These are phyloP conservation scores for Prietella phreatophila DNA, from an alignment of 2,113 vertebrate species.

Conservation along the genomic window DNA sequence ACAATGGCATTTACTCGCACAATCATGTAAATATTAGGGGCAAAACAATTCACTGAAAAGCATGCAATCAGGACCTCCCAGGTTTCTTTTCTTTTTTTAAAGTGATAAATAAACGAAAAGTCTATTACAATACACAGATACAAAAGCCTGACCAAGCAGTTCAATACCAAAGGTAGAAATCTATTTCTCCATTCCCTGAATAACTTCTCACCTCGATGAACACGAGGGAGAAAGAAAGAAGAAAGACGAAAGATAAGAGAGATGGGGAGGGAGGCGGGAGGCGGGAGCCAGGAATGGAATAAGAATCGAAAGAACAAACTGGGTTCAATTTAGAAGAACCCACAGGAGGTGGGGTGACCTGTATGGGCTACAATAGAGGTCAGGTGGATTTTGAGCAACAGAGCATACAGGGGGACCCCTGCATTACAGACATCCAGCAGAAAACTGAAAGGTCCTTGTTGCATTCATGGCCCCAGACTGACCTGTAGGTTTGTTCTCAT, in stretches of 20 bases:
- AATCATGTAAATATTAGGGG: slow-evolving; percentile 65
- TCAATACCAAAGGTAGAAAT: slow-evolving; percentile 69
- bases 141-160: slow-evolving; percentile 72
- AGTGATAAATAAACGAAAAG: slow-evolving; percentile 74
- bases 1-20: slow-evolving; percentile 62
- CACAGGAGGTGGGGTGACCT: slow-evolving; percentile 75
- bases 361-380: slow-evolving; percentile 75
- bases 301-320: slow-evolving; percentile 76
- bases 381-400: slow-evolving; percentile 73
- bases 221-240: slow-evolving; percentile 67
- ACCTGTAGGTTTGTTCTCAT: slow-evolving; percentile 71
- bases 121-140: slow-evolving; percentile 68
- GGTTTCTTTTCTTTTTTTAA: slow-evolving; percentile 58
- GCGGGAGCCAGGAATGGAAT: slow-evolving; percentile 22
- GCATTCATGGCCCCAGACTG: slow-evolving; percentile 63
- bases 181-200: slow-evolving; percentile 70
- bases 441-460: slow-evolving; percentile 68
- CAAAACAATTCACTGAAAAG: slow-evolving; percentile 64
- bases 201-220: slow-evolving; percentile 76
- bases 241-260: slow-evolving; percentile 62
- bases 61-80: slow-evolving; percentile 34
- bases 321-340: slow-evolving; percentile 78
- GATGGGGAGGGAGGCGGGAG: slow-evolving; percentile 24
- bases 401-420: slow-evolving; percentile 66
- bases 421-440: slow-evolving; percentile 66